These are phyloP conservation scores for Clostera curtula DNA, from an alignment of 2,888 invertebrate species.

Conservation along the genomic window DNA sequence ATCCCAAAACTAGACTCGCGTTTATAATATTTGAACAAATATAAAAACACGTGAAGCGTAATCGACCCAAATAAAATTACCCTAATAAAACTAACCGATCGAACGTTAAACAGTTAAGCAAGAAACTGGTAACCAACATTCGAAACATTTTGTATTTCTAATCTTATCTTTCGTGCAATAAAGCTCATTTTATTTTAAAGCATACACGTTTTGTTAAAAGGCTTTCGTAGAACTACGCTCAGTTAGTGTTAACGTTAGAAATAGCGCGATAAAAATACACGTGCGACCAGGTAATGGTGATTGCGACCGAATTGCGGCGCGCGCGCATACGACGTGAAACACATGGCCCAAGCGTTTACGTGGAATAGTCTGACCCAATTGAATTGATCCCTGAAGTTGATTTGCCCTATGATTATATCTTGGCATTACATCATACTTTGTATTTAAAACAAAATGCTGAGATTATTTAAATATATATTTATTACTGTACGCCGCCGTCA, in stretches of 20 bases:
- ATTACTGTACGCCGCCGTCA: no score
- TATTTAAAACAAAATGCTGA: no score
- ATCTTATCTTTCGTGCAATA: no score
- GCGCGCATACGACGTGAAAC: constrained; percentile 51
- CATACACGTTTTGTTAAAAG: no score
- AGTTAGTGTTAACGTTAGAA: constrained; percentile 26
- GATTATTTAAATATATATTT: no score
- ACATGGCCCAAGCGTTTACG: constrained; percentile 51
- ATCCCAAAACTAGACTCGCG: constrained; percentile 10
- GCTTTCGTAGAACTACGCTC: no score
- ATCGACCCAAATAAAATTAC: constrained; percentile 23
- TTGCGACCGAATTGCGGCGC: constrained; percentile 55
- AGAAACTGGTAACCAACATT: no score
- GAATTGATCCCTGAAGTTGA: constrained; percentile 26
- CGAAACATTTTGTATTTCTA: no score
- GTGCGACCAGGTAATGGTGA: constrained; percentile 57
- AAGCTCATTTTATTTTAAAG: no score
- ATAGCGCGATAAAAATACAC: constrained; percentile 57
- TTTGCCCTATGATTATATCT: background rate
- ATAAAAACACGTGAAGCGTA: constrained; percentile 12
- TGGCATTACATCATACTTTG: no score
- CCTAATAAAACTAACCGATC: constrained; percentile 36
- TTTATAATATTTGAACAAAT: constrained; percentile 8
- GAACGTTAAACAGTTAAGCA: constrained; percentile 20
- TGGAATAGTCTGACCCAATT: constrained; percentile 5